Base-by-base conservation (phyloP, 2,888 invertebrate genomes). In the Epirrita christyi region DNA sequence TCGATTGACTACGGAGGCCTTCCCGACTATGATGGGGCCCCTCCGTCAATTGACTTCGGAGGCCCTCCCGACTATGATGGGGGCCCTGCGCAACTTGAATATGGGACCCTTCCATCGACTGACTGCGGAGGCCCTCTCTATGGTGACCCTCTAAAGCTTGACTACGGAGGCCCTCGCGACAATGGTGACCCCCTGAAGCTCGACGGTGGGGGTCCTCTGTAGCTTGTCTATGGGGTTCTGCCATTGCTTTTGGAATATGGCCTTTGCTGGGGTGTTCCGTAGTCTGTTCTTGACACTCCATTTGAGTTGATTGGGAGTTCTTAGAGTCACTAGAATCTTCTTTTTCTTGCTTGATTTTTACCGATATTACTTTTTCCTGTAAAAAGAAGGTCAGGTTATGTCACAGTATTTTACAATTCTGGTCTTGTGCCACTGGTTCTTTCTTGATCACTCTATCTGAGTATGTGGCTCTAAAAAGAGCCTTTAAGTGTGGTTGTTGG, bases 331-430 rank as follows among this genome's bases (percentile, higher is more conserved):
- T 21, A 2, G 43, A 40, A 9, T 59, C 55, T 21, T 55, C 55
- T 55, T 47, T 51, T 48, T 59, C 55, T 34, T 59, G 47, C 38
- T 51, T 51, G 13, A 44, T 43, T 44, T 34, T 41, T 3, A 55
- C 4, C 9, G 44, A 36, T 5, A 34, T 15, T 28, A 45, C 47
- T 7, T 38, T 44, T 27, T 55, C 59, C 54, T 54, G 54, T 11
- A 2, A 28, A 38, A 13, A 21, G 13, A 29, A 9, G 27, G 7
- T n/a, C 10, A 21, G 21, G 21, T 21, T 21, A 21, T 21, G 21
- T 21, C 21, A 21, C 4, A 21, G 21, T 21, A 21, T 21, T 3
- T 4, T 4, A 3, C 21, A n/a, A n/a, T n/a, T n/a, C n/a, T n/a
- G n/a, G n/a, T n/a, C n/a, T n/a, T n/a, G n/a, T n/a, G n/a, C n/a